phyloP scores from a whole-genome alignment of 2,888 invertebrate genomes.

The Gryllus longicercus region DNA sequence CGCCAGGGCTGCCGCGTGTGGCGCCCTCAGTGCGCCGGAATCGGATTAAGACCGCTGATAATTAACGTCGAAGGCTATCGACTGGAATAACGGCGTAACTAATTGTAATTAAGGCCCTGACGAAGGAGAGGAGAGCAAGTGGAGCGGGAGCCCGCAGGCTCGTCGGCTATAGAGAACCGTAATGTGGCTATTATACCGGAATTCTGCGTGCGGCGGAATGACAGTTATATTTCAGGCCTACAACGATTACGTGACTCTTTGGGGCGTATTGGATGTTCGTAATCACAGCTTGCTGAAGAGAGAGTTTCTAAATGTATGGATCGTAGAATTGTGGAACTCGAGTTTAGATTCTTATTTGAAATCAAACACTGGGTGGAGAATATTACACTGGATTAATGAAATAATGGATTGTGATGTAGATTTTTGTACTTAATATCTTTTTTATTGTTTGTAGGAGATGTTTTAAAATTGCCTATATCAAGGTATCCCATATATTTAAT shows the following conservation, averaged over 20 bases:
- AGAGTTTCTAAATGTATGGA: too few species aligned
- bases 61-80: slow-evolving; percentile 17
- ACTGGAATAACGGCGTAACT: slow-evolving; percentile 9
- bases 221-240: slow-evolving; percentile 2
- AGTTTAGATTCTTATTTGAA: too few species aligned
- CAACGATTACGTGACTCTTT: neutral
- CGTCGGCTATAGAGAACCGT: neutral
- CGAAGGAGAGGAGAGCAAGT: neutral
- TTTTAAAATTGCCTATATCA: too few species aligned
- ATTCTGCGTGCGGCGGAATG: neutral
- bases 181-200: neutral
- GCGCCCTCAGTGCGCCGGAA: neutral
- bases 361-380: too few species aligned
- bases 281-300: neutral
- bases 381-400: too few species aligned
- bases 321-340: too few species aligned
- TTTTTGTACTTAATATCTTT: too few species aligned
- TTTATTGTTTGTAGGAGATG: too few species aligned
- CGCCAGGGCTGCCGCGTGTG: too few species aligned
- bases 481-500: too few species aligned
- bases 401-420: too few species aligned
- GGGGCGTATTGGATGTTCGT: neutral
- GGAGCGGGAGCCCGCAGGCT: neutral
- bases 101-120: slow-evolving; percentile 1
- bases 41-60: slow-evolving; percentile 2